phyloP scores from a whole-genome alignment of 2,113 vertebrate genomes.

The Chamaea fasciata region DNA sequence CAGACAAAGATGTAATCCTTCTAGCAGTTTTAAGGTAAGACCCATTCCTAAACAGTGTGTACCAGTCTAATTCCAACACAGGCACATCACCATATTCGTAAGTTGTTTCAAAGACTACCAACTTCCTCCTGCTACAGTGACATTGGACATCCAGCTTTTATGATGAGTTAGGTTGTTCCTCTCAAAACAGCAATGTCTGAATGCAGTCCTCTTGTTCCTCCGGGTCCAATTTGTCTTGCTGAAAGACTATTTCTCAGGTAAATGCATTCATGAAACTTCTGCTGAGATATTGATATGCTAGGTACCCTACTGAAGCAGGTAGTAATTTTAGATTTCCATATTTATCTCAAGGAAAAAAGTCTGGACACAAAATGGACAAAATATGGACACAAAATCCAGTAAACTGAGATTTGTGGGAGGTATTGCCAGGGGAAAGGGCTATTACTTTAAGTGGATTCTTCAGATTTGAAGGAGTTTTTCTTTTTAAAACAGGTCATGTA shows the following conservation, averaged over 20 bases:
- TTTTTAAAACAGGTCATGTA: neutral
- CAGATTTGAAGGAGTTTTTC: neutral
- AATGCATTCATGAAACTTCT: neutral
- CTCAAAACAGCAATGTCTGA: neutral
- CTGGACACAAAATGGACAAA: neutral
- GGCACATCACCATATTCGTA: neutral
- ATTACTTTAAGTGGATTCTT: neutral
- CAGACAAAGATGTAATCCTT: neutral
- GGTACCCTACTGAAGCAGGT: neutral
- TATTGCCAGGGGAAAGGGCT: no score
- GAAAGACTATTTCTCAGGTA: neutral
- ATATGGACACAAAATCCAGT: neutral
- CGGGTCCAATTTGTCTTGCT: rapidly evolving
- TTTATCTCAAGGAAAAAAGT: neutral
- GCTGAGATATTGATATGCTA: neutral
- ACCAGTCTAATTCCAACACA: neutral
- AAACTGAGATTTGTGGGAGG: neutral
- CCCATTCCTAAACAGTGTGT: neutral
- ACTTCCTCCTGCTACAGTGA: neutral
- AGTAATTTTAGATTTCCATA: neutral
- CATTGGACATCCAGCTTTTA: neutral
- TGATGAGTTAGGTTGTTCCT: rapidly evolving
- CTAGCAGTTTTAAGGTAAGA: neutral
- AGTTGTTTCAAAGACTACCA: neutral
- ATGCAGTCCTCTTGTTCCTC: neutral